Evolutionary conservation across 2,888 invertebrate species (phyloP), one percentile per base, ranked within the genome.

Genomic region (Conistra vaccinii): DNA sequence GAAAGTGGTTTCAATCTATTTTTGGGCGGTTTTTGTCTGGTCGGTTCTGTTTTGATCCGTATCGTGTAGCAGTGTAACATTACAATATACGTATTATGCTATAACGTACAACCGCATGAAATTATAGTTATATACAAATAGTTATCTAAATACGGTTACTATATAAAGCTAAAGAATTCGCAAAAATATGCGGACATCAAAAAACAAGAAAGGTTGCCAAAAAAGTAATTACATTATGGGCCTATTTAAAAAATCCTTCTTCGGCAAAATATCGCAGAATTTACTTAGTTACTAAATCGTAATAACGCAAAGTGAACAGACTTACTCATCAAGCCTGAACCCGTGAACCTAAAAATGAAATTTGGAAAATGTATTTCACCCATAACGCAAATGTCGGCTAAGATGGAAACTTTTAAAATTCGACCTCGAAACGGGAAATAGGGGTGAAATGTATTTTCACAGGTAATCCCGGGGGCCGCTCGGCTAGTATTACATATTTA

Each of bases 391-490:
- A 88, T 77, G 75, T 81, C 51, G 81, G 83, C 68, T 71, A 67
- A 81, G 78, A 79, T 78, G 82, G 79, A 85, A 85, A 82, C 80
- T 85, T 87, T 85, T 83, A 81, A 88, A 88, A 85, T 81, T 85
- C 86, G 80, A 84, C 84, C 84, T 85, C 87, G 78, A 77, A 80
- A 78, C 77, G 79, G 76, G 79, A 84, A 85, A 82, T 84, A 80
- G 80, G 80, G 83, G 87, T 78, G 71, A 84, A 85, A 87, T 82
- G 61, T 87, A 84, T 88, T 87, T 85, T 83, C 78, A 81, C 73
- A 57, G 82, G 73, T 84, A 83, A 85, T 82, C 86, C 87, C 84
- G 70, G 73, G 79, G 79, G 87, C 72, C 70, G 80, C 74, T 78
- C 65, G 71, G 84, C 69, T 83, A 83, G 78, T 85, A 85, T 83